Percentiles rank a stretch among this genome's conserved stretches.
phyloP scores from a whole-genome alignment of 1,140 invertebrate genomes.

The Trichonephila clavata region DNA sequence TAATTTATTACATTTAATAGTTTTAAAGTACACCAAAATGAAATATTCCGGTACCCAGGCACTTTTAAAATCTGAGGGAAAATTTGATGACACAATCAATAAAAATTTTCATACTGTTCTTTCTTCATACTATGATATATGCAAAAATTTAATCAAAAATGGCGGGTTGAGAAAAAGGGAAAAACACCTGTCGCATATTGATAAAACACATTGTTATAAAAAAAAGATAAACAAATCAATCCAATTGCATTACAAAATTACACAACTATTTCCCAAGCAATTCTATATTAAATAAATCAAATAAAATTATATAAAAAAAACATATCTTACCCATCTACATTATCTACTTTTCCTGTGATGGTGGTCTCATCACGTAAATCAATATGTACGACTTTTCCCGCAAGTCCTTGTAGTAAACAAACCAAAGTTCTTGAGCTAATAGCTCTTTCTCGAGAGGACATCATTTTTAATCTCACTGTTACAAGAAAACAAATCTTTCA shows the following conservation, averaged over 20 bases:
- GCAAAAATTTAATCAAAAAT: background rate
- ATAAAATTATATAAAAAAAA: no score
- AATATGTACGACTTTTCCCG: background rate
- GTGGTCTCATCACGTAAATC: conserved; percentile 45
- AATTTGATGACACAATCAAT: no score
- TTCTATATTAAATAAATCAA: background rate
- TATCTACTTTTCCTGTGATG: background rate
- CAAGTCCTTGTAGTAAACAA: background rate
- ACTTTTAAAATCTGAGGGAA: no score
- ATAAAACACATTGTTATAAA: background rate
- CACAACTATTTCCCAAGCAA: background rate
- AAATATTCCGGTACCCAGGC: no score
- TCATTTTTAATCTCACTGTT: background rate
- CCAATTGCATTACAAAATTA: background rate
- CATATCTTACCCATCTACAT: conserved; percentile 26
- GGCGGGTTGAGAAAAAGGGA: background rate
- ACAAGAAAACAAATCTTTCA: background rate
- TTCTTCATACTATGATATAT: no score
- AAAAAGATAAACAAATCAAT: background rate
- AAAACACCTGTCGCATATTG: background rate
- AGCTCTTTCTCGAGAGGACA: background rate
- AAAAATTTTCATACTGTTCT: no score
- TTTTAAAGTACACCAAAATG: no score
- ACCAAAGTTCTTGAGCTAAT: conserved; percentile 12
- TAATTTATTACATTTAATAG: no score